Conservation (phyloP, 53 echinoderm and acorn worm genomes). For the Stichopus horrens region DNA sequence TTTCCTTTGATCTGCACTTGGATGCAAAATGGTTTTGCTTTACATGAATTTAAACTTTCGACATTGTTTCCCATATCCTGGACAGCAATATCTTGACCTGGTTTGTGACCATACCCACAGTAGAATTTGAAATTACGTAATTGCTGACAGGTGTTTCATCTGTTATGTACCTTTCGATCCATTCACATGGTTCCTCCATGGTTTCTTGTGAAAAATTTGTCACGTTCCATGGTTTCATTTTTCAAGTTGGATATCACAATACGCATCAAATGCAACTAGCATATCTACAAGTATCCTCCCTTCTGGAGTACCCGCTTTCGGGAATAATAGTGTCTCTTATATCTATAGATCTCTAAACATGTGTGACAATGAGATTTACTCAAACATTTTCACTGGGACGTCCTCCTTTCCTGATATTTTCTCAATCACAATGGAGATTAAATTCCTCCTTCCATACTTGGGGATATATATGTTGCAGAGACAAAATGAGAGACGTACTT, state of each 20-base stretch:
- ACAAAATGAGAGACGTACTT: neutral
- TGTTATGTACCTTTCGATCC: constrained; percentile 46
- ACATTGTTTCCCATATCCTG: constrained; percentile 57
- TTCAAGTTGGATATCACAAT: constrained; percentile 40
- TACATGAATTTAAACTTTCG: neutral
- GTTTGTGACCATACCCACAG: constrained; percentile 57
- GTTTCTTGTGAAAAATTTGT: constrained; percentile 59
- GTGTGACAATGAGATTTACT: neutral
- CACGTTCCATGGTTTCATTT: constrained; percentile 51
- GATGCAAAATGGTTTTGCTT: neutral
- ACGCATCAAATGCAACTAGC: constrained; percentile 42
- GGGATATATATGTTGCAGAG: neutral
- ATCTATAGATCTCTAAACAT: neutral
- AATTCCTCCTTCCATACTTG: constrained; percentile 51
- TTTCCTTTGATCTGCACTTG: neutral
- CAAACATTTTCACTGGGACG: constrained; percentile 42
- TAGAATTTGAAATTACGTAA: too few relatives aligned
- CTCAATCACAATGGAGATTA: constrained; percentile 9
- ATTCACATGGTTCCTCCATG: constrained; percentile 44
- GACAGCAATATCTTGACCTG: constrained; percentile 50
- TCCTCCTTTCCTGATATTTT: neutral
- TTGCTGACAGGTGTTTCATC: constrained; percentile 46
- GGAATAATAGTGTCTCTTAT: constrained; percentile 24
- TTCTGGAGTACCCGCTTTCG: neutral
- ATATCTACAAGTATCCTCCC: constrained; percentile 18